A percentile compares a stretch with the other conserved stretches of the same genome.
These are phyloP conservation scores for Melinopterus prodromus DNA, from an alignment of 2,888 invertebrate species.

Conservation along the genomic window DNA sequence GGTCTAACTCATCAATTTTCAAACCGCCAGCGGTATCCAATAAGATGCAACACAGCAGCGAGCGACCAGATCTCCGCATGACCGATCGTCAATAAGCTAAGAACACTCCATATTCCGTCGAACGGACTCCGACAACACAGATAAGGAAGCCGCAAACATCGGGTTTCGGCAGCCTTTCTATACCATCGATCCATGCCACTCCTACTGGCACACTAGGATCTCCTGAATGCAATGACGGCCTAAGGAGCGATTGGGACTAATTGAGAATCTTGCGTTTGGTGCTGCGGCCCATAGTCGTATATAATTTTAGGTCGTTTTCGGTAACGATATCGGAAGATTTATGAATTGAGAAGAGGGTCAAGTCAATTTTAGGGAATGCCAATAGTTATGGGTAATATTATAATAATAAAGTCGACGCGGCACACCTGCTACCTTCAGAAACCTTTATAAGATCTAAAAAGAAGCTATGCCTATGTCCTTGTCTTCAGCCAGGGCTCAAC, in stretches of 20 bases:
- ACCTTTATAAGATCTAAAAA: not conserved
- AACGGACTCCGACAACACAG: not conserved
- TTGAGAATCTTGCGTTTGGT: not conserved
- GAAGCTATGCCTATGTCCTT: not conserved
- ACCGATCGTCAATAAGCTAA: slow-evolving; percentile 24
- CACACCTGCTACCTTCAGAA: not conserved
- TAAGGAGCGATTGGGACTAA: not conserved
- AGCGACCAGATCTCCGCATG: slow-evolving; percentile 19
- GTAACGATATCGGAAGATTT: not conserved
- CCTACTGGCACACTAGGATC: not conserved
- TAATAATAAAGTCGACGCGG: not conserved
- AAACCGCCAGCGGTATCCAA: slow-evolving; percentile 27
- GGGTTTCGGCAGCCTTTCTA: not conserved
- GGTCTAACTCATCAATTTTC: slow-evolving; percentile 25
- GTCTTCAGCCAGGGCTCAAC: not conserved
- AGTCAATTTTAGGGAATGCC: not conserved
- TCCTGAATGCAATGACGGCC: slow-evolving; percentile 11
- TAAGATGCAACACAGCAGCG: slow-evolving; percentile 20
- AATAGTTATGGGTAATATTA: not conserved
- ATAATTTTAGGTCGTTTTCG: not conserved
- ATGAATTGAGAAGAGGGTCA: not conserved
- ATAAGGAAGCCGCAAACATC: slow-evolving; percentile 20
- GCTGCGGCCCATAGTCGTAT: not conserved
- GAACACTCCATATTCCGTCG: slow-evolving; percentile 14
- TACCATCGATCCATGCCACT: slow-evolving; percentile 11